Evolutionary conservation across 2,113 vertebrate genomes (phyloP), one percentile per base, ranked within the genome.

Genomic region (Mobula hypostoma): DNA sequence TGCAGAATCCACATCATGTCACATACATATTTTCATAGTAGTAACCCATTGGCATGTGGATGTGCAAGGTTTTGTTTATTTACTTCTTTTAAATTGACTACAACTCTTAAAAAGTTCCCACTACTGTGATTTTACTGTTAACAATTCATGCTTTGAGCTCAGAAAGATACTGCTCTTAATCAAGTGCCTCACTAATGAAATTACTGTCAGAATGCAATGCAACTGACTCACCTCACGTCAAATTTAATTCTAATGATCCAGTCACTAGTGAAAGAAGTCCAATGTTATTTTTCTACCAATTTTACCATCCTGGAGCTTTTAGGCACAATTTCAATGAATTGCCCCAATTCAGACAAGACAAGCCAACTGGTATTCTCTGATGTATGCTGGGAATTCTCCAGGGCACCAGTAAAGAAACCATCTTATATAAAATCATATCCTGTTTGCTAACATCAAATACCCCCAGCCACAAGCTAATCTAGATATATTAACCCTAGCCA

Each of bases 401-500:
- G 96, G 95, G 97, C 96, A 94, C 94, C 95, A 96, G 95, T 96
- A 95, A 95, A 94, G 95, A 97, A 97, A 97, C 95, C 94, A 97
- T 97, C 96, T 96, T 97, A 96, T 96, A 96, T 97, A 97, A 96
- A 97, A 96, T 97, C 96, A 97, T 97, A 97, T 97, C 97, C 97
- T 97, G 96, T 97, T 97, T 97, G 97, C 97, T 96, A 95, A 95
- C 96, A 97, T 97, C 96, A 96, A 97, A 97, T 96, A 97, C 97
- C 96, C 96, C 96, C 95, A 95, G 95, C 95, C 96, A 96, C 96
- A 95, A 95, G 94, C 96, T 97, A 96, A 97, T 96, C 96, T 96
- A 94, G 96, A 96, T 95, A 96, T 95, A 96, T 96, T 96, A 98
- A 96, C 96, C 95, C 95, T 95, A 95, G 96, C 97, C 97, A 97